Percentiles rank a stretch among this genome's conserved stretches.
These are phyloP conservation scores for Rhamphomyia laevipes DNA, from an alignment of 2,888 invertebrate species.

Conservation along the genomic window DNA sequence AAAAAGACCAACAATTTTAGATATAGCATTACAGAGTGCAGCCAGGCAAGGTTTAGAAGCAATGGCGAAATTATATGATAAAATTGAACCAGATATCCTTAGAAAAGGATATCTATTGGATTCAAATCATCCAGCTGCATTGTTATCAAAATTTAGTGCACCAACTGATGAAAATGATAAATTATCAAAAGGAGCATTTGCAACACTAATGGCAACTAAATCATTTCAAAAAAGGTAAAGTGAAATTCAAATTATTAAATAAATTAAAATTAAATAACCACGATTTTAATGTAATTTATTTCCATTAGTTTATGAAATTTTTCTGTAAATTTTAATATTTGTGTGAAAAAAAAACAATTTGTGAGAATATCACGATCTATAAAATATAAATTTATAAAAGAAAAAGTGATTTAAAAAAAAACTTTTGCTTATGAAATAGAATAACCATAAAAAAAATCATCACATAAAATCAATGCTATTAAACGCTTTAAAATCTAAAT, in stretches of 20 bases:
- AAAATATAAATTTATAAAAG: too few species aligned
- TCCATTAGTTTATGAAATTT: too few species aligned
- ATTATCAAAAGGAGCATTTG: constrained; percentile 35
- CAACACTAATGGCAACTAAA: constrained; percentile 34
- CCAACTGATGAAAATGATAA: constrained; percentile 24
- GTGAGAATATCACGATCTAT: too few species aligned
- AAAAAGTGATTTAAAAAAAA: too few species aligned
- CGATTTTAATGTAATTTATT: too few species aligned
- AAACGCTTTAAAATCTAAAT: too few species aligned
- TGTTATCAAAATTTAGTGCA: constrained; percentile 35
- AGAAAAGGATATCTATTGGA: constrained; percentile 33
- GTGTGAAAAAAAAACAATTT: too few species aligned
- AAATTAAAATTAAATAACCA: neutral
- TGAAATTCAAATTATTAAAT: neutral
- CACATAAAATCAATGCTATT: too few species aligned
- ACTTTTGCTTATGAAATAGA: too few species aligned
- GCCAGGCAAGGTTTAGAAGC: constrained; percentile 34
- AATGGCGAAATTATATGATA: constrained; percentile 32
- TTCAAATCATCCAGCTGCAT: constrained; percentile 33
- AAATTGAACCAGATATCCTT: constrained; percentile 33
- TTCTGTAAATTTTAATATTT: too few species aligned
- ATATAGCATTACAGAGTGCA: constrained; percentile 32
- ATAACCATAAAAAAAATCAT: too few species aligned
- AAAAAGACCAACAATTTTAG: constrained; percentile 27
- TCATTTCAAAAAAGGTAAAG: constrained; percentile 37